phyloP scores from a whole-genome alignment of 2,888 invertebrate genomes.

The Unio delphinus region DNA sequence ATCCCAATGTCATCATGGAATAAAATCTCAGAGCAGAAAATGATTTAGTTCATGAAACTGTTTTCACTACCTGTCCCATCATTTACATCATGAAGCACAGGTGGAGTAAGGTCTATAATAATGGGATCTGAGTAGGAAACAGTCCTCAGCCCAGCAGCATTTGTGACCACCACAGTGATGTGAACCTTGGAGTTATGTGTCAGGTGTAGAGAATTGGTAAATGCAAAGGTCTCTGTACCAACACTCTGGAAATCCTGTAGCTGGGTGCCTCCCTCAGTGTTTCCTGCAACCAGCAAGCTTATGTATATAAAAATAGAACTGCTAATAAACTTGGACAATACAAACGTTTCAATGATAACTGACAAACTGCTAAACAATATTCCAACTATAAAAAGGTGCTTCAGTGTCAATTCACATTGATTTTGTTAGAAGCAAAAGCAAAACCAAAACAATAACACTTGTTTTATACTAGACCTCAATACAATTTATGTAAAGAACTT shows the following conservation, averaged over 20 bases:
- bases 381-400: too few relatives aligned
- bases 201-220: conserved; percentile 31
- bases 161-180: conserved; percentile 50
- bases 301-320: too few relatives aligned
- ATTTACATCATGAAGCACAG: conserved; percentile 30
- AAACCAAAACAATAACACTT: too few relatives aligned
- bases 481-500: too few relatives aligned
- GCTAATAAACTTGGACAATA: too few relatives aligned
- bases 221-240: conserved; percentile 38
- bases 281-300: conserved; percentile 21
- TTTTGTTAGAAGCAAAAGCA: too few relatives aligned
- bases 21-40: background rate
- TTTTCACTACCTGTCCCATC: conserved; percentile 37
- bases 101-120: conserved; percentile 46
- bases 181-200: conserved; percentile 40
- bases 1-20: too few relatives aligned
- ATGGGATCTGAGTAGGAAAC: conserved; percentile 36
- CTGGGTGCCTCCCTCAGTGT: conserved; percentile 39
- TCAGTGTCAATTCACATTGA: too few relatives aligned
- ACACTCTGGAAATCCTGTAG: conserved; percentile 36
- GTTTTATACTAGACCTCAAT: too few relatives aligned
- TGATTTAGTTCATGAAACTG: background rate
- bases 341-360: too few relatives aligned
- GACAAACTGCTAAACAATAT: too few relatives aligned
- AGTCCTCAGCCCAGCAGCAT: conserved; percentile 41